A percentile compares a stretch with the other conserved stretches of the same genome.
Evolutionary conservation across 2,797 vertebrate species (phyloP).

Genomic region (Mionectes olivaceus): DNA sequence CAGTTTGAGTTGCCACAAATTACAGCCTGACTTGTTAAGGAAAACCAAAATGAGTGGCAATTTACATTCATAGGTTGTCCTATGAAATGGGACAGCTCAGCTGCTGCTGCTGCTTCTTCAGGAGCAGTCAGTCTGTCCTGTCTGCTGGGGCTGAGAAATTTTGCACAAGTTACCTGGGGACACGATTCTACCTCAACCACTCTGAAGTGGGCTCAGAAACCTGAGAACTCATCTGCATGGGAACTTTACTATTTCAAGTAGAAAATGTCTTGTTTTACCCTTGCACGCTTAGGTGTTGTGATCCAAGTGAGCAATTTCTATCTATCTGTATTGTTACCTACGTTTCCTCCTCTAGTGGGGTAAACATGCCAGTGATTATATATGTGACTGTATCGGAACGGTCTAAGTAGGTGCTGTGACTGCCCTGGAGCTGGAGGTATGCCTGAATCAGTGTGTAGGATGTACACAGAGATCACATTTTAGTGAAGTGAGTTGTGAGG

Average conservation of each 20-base stretch:
- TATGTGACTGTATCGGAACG: not conserved
- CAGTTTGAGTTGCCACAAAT: slow-evolving; percentile 55
- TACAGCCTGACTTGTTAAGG: slow-evolving; percentile 54
- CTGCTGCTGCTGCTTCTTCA: not conserved
- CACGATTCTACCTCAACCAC: not conserved
- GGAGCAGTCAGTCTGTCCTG: not conserved
- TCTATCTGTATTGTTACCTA: rapidly evolving
- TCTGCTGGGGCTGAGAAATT: not conserved
- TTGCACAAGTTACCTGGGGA: not conserved
- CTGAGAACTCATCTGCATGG: not conserved
- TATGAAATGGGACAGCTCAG: slow-evolving; percentile 5
- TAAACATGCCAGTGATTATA: not conserved
- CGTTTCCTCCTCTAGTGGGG: not conserved
- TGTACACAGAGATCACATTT: not conserved
- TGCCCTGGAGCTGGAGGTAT: not conserved
- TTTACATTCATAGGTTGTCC: slow-evolving; percentile 22
- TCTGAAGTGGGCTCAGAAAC: not conserved
- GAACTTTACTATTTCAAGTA: not conserved
- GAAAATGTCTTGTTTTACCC: not conserved
- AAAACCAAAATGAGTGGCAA: slow-evolving; percentile 61
- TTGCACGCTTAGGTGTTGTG: not conserved
- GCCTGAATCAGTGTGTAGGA: not conserved
- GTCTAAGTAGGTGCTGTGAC: not conserved
- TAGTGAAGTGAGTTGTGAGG: not conserved
- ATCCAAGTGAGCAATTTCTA: not conserved